Percentiles rank a stretch among this genome's conserved stretches.
Evolutionary conservation across 2,797 vertebrate species (phyloP).

Genomic region (Perodicticus potto): DNA sequence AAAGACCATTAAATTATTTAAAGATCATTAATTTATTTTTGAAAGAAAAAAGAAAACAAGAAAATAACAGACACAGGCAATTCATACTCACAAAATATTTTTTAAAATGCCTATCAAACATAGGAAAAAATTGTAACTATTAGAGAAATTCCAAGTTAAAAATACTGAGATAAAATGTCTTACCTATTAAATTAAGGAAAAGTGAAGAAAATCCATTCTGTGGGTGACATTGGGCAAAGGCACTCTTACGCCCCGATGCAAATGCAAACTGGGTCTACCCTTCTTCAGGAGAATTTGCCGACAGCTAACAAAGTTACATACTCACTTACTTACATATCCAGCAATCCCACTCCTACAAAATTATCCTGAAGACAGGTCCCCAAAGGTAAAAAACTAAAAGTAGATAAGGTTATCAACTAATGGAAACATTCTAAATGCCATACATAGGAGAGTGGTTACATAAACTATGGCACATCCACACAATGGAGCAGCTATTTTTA

Average conservation of each 20-base stretch:
- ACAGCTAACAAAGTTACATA: neutral
- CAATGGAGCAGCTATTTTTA: neutral
- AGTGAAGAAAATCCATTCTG: neutral
- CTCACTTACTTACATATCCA: too few species aligned
- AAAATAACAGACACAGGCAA: neutral
- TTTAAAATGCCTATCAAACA: neutral
- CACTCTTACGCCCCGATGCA: neutral
- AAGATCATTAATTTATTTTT: too few species aligned
- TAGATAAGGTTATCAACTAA: rapidly evolving
- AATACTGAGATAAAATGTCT: neutral
- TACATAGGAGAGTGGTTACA: neutral
- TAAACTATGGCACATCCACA: neutral
- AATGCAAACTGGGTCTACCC: neutral
- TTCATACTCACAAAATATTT: neutral
- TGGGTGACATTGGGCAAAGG: neutral
- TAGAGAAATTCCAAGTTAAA: neutral
- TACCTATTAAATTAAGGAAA: neutral
- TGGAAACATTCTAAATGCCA: neutral
- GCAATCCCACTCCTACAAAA: neutral
- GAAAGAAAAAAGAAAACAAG: neutral
- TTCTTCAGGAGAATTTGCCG: neutral
- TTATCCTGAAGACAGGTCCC: neutral
- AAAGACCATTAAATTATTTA: too few species aligned
- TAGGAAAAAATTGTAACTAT: neutral
- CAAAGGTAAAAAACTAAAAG: neutral